Evolutionary conservation across 2,113 vertebrate genomes (phyloP), one percentile per base, ranked within the genome.

Genomic region (Desmodus rotundus): DNA sequence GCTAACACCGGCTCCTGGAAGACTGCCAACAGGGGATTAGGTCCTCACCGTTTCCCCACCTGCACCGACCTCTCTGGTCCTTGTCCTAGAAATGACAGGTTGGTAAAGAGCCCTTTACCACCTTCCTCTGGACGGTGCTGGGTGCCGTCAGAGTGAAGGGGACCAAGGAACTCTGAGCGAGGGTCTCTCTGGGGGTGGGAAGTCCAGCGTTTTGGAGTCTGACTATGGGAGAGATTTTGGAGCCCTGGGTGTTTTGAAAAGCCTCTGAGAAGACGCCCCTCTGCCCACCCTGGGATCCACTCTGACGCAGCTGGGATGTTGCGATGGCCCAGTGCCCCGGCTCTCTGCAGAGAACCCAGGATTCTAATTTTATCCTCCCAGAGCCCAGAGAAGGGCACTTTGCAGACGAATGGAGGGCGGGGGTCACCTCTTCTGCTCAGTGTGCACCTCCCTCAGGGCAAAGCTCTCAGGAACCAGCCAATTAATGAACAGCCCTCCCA

Each of bases 341-440:
- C 65, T 84, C 63, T 93, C 41, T 73, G 88, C 41, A 41, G 87
- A 68, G 52, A 83, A 58, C 52, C 50, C 19, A 19, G 36, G 47
- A 74, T 70, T 94, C 97, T 96, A 89, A 89, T 95, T 96, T 96
- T 96, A 73, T 96, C 74, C 47, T 41, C 33, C 19, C 72, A 14
- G 72, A 82, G 81, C 72, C 36, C 9, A 58, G 89, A 54, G 12
- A 22, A 63, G 81, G 36, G n/a, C 36, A 31, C 33, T 92, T 52
- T 36, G 47, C 31, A 70, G 82, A 93, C 54, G 94, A 73, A 86
- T 9, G 10, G 45, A 81, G 86, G 86, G 77, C 95, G 70, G 19
- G 43, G 61, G 93, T 63, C 94, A 76, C 45, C 41, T 56, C 33
- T 80, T 82, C n/a, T 12, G 28, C 72, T 22, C 11, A 13, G 61